Percentiles rank a stretch among this genome's conserved stretches.
phyloP scores from a whole-genome alignment of 2,888 invertebrate genomes.

The Callosobruchus maculatus region DNA sequence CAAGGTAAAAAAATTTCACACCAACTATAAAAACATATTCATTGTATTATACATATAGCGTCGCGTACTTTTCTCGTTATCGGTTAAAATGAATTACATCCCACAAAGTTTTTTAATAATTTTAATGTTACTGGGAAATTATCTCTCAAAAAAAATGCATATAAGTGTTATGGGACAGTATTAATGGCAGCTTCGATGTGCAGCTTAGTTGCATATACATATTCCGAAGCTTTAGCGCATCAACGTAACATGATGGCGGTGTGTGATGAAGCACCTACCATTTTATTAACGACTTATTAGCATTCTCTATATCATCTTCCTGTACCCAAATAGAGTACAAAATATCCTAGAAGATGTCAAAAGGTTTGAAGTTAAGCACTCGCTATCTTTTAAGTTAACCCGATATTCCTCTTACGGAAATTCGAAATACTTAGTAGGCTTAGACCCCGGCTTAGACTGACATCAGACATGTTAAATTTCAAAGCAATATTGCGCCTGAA shows the following conservation, averaged over 20 bases:
- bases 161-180: not conserved
- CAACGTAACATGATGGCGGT: not conserved
- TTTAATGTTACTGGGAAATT: not conserved
- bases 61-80: not conserved
- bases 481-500: too few relatives aligned
- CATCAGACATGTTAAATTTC: too few relatives aligned
- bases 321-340: not conserved
- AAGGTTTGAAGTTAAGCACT: not conserved
- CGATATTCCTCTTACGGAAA: too few relatives aligned
- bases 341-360: not conserved
- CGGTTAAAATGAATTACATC: not conserved
- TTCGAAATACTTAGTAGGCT: too few relatives aligned
- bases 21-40: too few relatives aligned
- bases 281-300: not conserved
- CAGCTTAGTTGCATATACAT: not conserved
- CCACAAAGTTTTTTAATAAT: not conserved
- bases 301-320: not conserved
- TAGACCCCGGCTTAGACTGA: too few relatives aligned
- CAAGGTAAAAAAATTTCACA: too few relatives aligned
- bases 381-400: too few relatives aligned
- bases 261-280: not conserved
- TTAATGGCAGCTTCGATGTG: not conserved
- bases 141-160: not conserved
- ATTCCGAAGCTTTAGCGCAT: not conserved
- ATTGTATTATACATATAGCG: too few relatives aligned